Conservation (phyloP, 2,888 invertebrate genomes). For the Aphrophora alni region DNA sequence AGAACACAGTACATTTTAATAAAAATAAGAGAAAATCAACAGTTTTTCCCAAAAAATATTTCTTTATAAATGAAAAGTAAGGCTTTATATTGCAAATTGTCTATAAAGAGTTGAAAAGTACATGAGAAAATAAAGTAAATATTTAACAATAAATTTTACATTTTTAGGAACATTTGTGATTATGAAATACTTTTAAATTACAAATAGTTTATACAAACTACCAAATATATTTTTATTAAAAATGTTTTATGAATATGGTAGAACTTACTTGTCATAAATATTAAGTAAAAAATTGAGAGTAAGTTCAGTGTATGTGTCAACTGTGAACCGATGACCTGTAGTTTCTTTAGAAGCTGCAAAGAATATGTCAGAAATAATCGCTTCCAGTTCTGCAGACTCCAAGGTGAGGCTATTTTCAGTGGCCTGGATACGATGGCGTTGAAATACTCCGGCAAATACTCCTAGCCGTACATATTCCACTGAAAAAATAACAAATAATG, state of each 20-base stretch:
- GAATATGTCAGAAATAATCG: constrained; percentile 75
- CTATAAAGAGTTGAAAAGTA: too few relatives aligned
- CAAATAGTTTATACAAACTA: constrained; percentile 6
- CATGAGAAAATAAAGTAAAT: too few relatives aligned
- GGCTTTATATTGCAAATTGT: too few relatives aligned
- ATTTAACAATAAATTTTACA: too few relatives aligned
- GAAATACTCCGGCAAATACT: constrained; percentile 73
- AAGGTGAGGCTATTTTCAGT: constrained; percentile 72
- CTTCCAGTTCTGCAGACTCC: constrained; percentile 72
- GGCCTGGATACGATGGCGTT: constrained; percentile 71
- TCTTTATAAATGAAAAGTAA: too few relatives aligned
- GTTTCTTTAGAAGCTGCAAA: constrained; percentile 74
- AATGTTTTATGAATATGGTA: constrained; percentile 28
- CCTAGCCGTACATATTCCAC: constrained; percentile 62
- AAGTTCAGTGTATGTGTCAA: constrained; percentile 68
- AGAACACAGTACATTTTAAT: too few relatives aligned
- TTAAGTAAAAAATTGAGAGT: constrained; percentile 70
- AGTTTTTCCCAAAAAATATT: too few relatives aligned
- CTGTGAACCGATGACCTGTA: constrained; percentile 59
- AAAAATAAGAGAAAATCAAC: too few relatives aligned
- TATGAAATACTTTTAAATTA: too few relatives aligned
- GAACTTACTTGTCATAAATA: constrained; percentile 69
- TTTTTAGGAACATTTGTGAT: too few relatives aligned
- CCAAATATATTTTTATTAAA: constrained; percentile 39
- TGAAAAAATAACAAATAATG: constrained; percentile 52